Percentiles rank a stretch among this genome's conserved stretches.
These are phyloP conservation scores for Poeciliopsis turneri DNA, from an alignment of 2,797 vertebrate genomes.

Conservation along the genomic window DNA sequence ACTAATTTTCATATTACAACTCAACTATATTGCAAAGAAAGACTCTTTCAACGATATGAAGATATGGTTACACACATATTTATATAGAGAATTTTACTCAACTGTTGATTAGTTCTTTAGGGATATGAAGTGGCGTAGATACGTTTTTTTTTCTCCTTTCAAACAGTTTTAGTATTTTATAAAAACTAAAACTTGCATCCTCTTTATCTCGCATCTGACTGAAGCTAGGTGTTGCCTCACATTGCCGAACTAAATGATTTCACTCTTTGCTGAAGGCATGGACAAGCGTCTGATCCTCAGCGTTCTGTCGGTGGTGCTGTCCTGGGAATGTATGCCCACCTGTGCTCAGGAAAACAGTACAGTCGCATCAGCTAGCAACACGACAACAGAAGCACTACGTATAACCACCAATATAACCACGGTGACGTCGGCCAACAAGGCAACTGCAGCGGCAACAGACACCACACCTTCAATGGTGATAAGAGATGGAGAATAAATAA, in stretches of 20 bases:
- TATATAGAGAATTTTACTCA: no score
- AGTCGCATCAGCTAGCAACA: no score
- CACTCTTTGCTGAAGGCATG: constrained; percentile 33
- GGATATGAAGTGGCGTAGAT: no score
- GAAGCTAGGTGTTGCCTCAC: neutral
- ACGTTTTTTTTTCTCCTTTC: no score
- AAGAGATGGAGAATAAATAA: neutral
- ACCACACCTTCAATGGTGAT: constrained; percentile 4
- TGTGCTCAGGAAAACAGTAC: neutral
- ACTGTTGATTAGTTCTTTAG: no score
- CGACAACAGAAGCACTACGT: neutral
- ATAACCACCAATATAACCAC: no score
- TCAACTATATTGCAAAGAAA: constrained; percentile 26
- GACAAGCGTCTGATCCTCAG: constrained; percentile 36
- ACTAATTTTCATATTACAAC: neutral
- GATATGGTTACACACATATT: neutral
- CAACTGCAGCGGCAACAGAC: neutral
- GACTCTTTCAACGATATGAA: neutral
- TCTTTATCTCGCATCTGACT: neutral
- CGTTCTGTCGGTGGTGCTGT: constrained; percentile 36
- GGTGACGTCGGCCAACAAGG: no score
- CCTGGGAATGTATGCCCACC: constrained; percentile 19
- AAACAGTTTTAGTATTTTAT: no score
- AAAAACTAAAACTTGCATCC: no score
- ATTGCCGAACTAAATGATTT: neutral